Conservation (phyloP, 2,797 vertebrate species). For the Eurystomus glaucurus region DNA sequence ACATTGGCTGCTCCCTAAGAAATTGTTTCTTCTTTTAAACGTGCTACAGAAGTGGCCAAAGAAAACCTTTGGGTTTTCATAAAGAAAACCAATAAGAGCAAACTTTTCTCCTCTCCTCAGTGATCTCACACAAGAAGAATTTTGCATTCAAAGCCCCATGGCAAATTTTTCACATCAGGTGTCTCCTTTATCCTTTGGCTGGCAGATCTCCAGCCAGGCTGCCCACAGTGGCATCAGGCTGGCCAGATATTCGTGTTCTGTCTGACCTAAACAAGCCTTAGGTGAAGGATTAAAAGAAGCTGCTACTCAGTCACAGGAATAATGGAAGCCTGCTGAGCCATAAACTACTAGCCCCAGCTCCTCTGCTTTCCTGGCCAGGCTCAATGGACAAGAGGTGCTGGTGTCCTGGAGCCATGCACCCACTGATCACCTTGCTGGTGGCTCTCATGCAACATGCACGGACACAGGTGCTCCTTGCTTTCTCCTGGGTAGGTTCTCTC, state of each 20-base stretch:
- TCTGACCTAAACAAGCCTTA: neutral
- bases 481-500: neutral
- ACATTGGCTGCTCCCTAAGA: neutral
- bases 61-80: constrained; percentile 45
- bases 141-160: neutral
- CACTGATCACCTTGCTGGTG: neutral
- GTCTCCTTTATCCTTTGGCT: neutral
- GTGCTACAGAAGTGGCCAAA: constrained; percentile 25
- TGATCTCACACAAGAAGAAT: neutral
- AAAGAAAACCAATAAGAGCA: neutral
- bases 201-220: neutral
- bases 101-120: neutral
- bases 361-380: neutral
- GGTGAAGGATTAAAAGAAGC: neutral
- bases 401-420: neutral
- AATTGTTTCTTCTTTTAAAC: constrained; percentile 15
- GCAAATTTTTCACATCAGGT: neutral
- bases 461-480: neutral
- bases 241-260: rapidly evolving
- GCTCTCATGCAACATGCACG: neutral
- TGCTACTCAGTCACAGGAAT: neutral
- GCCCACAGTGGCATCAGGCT: neutral
- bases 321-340: neutral
- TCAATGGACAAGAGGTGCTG: neutral
- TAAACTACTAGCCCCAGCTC: neutral